A percentile compares a stretch with the other conserved stretches of the same genome.
Evolutionary conservation across 1,140 invertebrate species (phyloP).

Genomic region (Bombus balteatus): DNA sequence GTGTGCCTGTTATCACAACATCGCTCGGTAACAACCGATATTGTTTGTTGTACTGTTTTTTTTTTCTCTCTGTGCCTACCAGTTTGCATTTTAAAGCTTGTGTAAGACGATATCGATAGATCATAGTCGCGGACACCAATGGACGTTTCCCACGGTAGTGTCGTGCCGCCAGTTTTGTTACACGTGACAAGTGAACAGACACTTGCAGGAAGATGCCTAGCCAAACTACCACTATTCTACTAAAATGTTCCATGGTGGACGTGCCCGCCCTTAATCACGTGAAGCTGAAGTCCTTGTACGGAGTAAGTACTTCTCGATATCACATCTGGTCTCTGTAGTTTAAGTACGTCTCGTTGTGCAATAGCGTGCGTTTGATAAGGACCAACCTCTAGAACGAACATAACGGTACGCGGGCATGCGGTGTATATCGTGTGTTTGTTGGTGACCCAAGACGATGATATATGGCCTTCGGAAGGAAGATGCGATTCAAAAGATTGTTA

Average conservation of each 20-base stretch:
- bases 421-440: slow-evolving; percentile 33
- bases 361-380: slow-evolving; percentile 34
- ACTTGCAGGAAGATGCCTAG: slow-evolving; percentile 75
- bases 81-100: slow-evolving; percentile 19
- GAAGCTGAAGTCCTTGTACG: slow-evolving; percentile 77
- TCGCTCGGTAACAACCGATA: slow-evolving; percentile 7
- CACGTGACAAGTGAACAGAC: slow-evolving; percentile 58
- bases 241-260: slow-evolving; percentile 82
- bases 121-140: slow-evolving; percentile 47
- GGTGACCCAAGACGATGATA: slow-evolving; percentile 40
- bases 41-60: not conserved
- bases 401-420: slow-evolving; percentile 54
- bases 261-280: slow-evolving; percentile 81
- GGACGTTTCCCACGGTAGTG: slow-evolving; percentile 65
- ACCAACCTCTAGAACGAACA: slow-evolving; percentile 33
- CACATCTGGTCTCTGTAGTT: not conserved
- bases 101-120: slow-evolving; percentile 49
- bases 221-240: slow-evolving; percentile 81
- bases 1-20: not conserved
- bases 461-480: slow-evolving; percentile 18
- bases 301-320: slow-evolving; percentile 72
- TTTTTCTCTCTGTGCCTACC: not conserved
- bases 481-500: slow-evolving; percentile 18
- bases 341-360: slow-evolving; percentile 9
- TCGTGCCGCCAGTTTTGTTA: slow-evolving; percentile 39